A percentile compares a stretch with the other conserved stretches of the same genome.
These are phyloP conservation scores for Mythimna albipuncta DNA, from an alignment of 2,888 invertebrate genomes.

Conservation along the genomic window DNA sequence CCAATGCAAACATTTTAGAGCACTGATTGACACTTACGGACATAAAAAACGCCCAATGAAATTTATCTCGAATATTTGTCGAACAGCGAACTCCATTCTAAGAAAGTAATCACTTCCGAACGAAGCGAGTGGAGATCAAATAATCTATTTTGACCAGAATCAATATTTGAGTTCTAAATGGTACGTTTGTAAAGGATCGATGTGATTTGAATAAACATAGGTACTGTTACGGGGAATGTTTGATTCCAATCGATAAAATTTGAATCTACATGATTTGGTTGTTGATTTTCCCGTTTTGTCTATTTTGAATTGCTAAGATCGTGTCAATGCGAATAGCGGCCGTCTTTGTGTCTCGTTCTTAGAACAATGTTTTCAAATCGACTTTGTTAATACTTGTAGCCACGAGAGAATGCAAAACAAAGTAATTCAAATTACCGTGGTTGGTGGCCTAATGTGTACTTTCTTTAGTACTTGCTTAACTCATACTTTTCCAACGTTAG, in stretches of 20 bases:
- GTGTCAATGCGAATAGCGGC: constrained; percentile 44
- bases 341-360: constrained; percentile 34
- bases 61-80: constrained; percentile 55
- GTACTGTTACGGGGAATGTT: constrained; percentile 67
- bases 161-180: constrained; percentile 79
- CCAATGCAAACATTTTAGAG: constrained; percentile 21
- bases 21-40: constrained; percentile 33
- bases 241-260: constrained; percentile 66
- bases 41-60: constrained; percentile 45
- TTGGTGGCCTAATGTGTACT: neutral
- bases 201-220: constrained; percentile 82
- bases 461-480: neutral
- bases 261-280: constrained; percentile 66
- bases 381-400: constrained; percentile 4
- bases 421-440: neutral
- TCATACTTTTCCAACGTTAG: neutral
- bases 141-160: constrained; percentile 79
- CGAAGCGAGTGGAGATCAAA: constrained; percentile 79
- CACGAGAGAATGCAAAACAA: neutral
- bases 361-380: constrained; percentile 32
- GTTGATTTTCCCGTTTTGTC: constrained; percentile 54
- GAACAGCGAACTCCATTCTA: constrained; percentile 71
- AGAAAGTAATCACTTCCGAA: constrained; percentile 76
- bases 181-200: constrained; percentile 72
- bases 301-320: constrained; percentile 60